Conservation (phyloP, 2,797 vertebrate genomes). For the Loriculus beryllinus region DNA sequence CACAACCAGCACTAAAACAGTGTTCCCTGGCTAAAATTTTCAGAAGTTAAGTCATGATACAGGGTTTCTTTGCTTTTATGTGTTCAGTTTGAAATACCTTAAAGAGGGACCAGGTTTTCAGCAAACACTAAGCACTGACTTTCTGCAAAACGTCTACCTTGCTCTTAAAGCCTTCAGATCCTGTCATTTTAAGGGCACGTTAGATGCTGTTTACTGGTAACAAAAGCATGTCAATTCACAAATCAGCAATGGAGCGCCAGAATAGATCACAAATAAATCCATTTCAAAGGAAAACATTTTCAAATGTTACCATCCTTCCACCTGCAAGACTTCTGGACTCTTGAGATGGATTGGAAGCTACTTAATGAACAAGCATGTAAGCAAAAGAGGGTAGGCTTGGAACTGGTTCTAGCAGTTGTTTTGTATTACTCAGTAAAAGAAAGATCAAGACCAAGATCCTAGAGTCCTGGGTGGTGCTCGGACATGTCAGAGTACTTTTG, state of each 20-base stretch:
- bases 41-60: not conserved
- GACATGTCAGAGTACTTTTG: slow-evolving; percentile 1
- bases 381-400: not conserved
- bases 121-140: not conserved
- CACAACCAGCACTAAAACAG: not conserved
- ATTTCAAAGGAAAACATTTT: slow-evolving; percentile 20
- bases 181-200: not conserved
- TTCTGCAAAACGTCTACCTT: not conserved
- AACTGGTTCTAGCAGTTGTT: slow-evolving; percentile 35
- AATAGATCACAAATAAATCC: not conserved
- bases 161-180: not conserved
- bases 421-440: slow-evolving; percentile 38
- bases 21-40: slow-evolving; percentile 27
- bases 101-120: not conserved
- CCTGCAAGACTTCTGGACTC: not conserved
- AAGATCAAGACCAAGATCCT: slow-evolving; percentile 35
- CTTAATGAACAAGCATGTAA: not conserved
- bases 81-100: not conserved
- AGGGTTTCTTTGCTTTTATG: slow-evolving; percentile 8
- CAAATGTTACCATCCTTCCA: not conserved
- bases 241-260: not conserved
- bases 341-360: not conserved
- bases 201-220: not conserved
- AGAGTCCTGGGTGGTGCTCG: slow-evolving; percentile 11
- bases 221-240: not conserved